Base-by-base conservation (phyloP, 2,113 vertebrate genomes). In the Ammospiza caudacuta region DNA sequence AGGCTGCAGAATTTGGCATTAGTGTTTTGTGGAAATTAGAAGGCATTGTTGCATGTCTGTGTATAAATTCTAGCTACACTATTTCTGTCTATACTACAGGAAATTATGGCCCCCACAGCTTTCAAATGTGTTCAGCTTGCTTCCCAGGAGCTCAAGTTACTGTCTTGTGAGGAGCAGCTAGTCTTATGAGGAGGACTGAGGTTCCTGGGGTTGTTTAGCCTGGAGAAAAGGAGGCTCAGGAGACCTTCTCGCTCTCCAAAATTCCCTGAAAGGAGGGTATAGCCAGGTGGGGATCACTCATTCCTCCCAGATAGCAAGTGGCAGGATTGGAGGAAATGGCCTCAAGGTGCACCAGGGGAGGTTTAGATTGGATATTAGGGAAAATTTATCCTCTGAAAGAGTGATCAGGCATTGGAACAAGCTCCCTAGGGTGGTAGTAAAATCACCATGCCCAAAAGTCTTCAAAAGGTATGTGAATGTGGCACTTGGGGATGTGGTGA, bases 21-120 rank as follows among this genome's bases (percentile, higher is more conserved):
- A 49, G 57, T 57, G 19, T 47, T 81, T 63, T 47, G 43, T 52
- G 47, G 64, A 83, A 96, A 95, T 93, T 70, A 93, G 57, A 39
- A 86, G 23, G 44, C 44, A 83, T 95, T 96, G 90, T 94, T 90
- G 49, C 12, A 25, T 27, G 73, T 81, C 44, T 78, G 29, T n/a
- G 35, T 80, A 52, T 39, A 67, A 72, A 90, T 74, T 79, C 20
- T 79, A 70, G 25, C 37, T 64, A 22, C 57, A 37, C 44, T 25
- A 55, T 86, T 95, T 94, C 75, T 63, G 63, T 78, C 44, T 83
- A 15, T 55, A 43, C 10, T 69, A 43, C 58, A 69, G 70, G 77
- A 85, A 83, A 15, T 22, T 0, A 69, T 92, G 77, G 25, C 7
- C 35, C 21, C 37, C 12, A 20, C 58, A 51, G 16, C 37, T 92